phyloP scores from a whole-genome alignment of 2,113 vertebrate genomes.

The Scartelaos histophorus region DNA sequence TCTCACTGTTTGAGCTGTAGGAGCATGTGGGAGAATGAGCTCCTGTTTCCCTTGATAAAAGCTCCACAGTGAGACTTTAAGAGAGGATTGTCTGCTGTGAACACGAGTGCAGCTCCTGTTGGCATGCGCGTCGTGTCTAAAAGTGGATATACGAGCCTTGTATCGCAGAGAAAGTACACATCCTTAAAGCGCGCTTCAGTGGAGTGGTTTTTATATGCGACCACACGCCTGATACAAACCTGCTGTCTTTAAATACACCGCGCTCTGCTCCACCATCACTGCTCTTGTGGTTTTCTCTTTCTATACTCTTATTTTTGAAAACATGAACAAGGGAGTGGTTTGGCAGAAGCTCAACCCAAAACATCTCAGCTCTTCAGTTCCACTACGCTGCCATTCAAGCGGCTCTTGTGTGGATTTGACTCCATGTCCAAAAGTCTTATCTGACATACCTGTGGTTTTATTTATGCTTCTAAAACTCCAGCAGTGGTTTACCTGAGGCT shows the following conservation, averaged over 20 bases:
- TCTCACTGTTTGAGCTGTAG: no score
- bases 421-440: neutral
- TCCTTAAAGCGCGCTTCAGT: slow-evolving; percentile 58
- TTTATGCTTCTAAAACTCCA: no score
- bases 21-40: no score
- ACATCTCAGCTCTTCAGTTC: no score
- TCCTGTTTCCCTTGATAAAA: no score
- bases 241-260: slow-evolving; percentile 84
- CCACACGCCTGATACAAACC: slow-evolving; percentile 54
- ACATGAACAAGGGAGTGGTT: neutral
- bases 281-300: slow-evolving; percentile 58
- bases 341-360: neutral
- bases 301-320: slow-evolving; percentile 29
- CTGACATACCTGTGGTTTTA: no score
- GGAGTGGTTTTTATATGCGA: slow-evolving; percentile 50
- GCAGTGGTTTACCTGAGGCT: no score
- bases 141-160: slow-evolving; percentile 10
- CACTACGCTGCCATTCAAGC: neutral
- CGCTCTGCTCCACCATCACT: slow-evolving; percentile 61
- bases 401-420: neutral
- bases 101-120: neutral
- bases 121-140: no score
- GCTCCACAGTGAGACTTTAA: no score
- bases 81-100: no score
- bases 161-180: slow-evolving; percentile 36